These are phyloP conservation scores for Microctenopoma stevenorrisi DNA, from an alignment of 2,797 vertebrate genomes.

Conservation along the genomic window DNA sequence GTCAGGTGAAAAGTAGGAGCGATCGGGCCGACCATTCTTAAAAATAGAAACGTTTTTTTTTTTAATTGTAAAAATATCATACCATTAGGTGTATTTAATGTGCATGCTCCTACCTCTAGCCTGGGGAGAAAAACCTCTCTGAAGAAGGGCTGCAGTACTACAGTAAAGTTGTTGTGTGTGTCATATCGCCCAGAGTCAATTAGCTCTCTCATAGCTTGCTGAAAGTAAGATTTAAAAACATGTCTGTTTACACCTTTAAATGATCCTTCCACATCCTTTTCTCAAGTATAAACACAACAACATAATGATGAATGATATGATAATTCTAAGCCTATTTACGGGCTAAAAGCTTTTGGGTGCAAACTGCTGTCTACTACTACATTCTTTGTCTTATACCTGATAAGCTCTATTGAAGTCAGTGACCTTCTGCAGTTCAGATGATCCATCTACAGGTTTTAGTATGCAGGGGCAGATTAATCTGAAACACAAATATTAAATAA, in stretches of 20 bases:
- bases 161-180: slow-evolving; percentile 88
- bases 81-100: neutral
- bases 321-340: too few relatives aligned
- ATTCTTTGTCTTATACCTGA: slow-evolving; percentile 80
- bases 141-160: slow-evolving; percentile 91
- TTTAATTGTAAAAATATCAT: neutral
- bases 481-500: slow-evolving; percentile 18
- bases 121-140: slow-evolving; percentile 75
- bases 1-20: slow-evolving; percentile 90
- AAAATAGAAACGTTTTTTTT: neutral
- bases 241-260: too few relatives aligned
- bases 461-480: slow-evolving; percentile 90
- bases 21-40: slow-evolving; percentile 87
- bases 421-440: slow-evolving; percentile 82
- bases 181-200: slow-evolving; percentile 89
- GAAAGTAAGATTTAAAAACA: slow-evolving; percentile 11
- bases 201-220: slow-evolving; percentile 83
- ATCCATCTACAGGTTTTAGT: slow-evolving; percentile 80
- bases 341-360: too few relatives aligned
- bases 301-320: too few relatives aligned
- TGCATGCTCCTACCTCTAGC: slow-evolving; percentile 75
- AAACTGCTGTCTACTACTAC: too few relatives aligned
- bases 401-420: slow-evolving; percentile 82
- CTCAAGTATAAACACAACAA: too few relatives aligned
- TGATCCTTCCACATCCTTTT: too few relatives aligned